Evolutionary conservation across 2,797 vertebrate genomes (phyloP), one percentile per base, ranked within the genome.

Genomic region (Pseudocheirus occidentalis): DNA sequence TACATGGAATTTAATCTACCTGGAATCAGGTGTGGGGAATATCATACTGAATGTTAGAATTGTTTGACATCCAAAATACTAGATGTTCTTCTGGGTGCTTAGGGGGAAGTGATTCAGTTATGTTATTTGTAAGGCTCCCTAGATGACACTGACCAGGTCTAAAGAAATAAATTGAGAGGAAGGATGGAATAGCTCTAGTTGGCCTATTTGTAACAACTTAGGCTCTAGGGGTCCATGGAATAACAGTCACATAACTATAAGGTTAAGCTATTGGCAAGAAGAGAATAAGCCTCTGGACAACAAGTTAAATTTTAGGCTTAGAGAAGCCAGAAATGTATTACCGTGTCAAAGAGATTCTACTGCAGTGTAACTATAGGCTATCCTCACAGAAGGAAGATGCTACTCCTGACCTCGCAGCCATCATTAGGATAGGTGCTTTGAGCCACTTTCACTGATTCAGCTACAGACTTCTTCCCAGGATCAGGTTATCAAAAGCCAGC

Each of bases 1-100:
- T 92, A 94, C 0, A 54, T 28, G 40, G 55, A 95, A 97, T 96
- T 62, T 94, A 95, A 90, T 87, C 24, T 95, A 66, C 94, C 52
- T 50, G n/a, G 24, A 97, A 93, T 96, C 10, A 95, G 52, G 94
- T 0, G 24, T 0, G 66, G 53, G 21, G 89, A 62, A n/a, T 59
- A 95, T 40, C 94, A 92, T n/a, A 90, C 52, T 94, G 24, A 31
- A 56, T 21, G 0, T 3, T 0, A 27, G 28, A 5, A n/a, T 55
- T 91, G 89, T 94, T 14, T 95, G 54, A 92, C 40, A 95, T 24
- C 5, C 62, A 24, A 94, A 18, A 87, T 94, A 93, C 34, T 55
- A 62, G 28, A n/a, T 97, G 93, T 94, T 94, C 40, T 54, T 96
- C 94, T 93, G 10, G 0, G 46, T 59, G 13, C 55, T 94, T 95